Conservation (phyloP, 1,140 invertebrate species). For the Campodea augens region DNA sequence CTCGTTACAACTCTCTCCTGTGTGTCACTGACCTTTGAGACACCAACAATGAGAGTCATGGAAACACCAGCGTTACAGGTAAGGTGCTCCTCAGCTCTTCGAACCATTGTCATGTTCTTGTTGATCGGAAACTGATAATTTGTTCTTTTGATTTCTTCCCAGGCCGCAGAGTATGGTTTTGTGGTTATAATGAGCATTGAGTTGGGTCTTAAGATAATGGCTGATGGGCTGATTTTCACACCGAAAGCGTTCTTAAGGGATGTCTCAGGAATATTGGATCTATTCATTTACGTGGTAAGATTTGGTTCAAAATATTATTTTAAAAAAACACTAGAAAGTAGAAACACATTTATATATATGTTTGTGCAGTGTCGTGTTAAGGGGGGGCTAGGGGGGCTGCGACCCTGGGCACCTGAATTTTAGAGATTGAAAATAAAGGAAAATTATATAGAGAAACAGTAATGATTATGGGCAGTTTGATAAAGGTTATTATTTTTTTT, state of each 20-base stretch:
- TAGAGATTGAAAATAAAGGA: too few relatives aligned
- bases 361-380: too few relatives aligned
- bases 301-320: constrained; percentile 1
- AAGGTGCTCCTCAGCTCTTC: too few relatives aligned
- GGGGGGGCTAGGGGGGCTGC: too few relatives aligned
- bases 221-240: constrained; percentile 96
- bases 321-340: neutral
- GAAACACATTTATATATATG: too few relatives aligned
- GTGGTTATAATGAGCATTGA: constrained; percentile 97
- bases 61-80: constrained; percentile 69
- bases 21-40: constrained; percentile 98
- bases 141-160: too few relatives aligned
- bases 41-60: constrained; percentile 69
- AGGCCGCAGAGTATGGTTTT: constrained; percentile 96
- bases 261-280: constrained; percentile 85
- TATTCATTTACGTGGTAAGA: constrained; percentile 91
- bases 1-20: constrained; percentile 92
- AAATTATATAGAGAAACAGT: too few relatives aligned
- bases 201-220: constrained; percentile 82
- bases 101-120: too few relatives aligned
- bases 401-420: too few relatives aligned
- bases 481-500: too few relatives aligned
- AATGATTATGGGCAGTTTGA: too few relatives aligned
- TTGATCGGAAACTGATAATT: too few relatives aligned
- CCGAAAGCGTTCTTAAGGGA: constrained; percentile 97